Evolutionary conservation across 2,797 vertebrate genomes (phyloP), one percentile per base, ranked within the genome.

Genomic region (Hipposideros larvatus): DNA sequence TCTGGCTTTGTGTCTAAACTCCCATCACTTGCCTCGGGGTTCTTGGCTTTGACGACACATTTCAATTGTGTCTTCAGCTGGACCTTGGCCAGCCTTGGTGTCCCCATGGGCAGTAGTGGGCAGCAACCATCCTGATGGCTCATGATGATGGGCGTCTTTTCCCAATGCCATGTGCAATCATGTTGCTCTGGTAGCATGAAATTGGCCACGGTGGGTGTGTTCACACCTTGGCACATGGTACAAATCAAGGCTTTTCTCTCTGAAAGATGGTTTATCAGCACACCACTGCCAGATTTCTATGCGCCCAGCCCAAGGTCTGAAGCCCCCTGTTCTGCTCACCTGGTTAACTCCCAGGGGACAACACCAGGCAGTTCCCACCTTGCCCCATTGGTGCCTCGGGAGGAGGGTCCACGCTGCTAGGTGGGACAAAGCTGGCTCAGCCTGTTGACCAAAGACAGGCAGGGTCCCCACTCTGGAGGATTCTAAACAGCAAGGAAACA

Each of bases 21-120:
- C 55, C 68, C 8, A 0, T 73, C 0, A 11, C 22, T 21, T 28
- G 22, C 48, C 55, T 55, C 19, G 14, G 2, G 0, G 11, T 19
- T 15, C 21, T 37, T 48, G 53, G 7, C 57, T 71, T 22, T 61
- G 89, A 26, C 7, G 2, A 37, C n/a, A n/a, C 24, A 16, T 74
- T 73, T 63, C n/a, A 41, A 26, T 43, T 13, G 57, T 80, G 57
- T 80, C 63, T 80, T 14, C 41, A 34, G 73, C 24, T 53, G 87
- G n/a, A 31, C 59, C 14, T 31, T 21, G 24, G 46, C 28, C 31
- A 57, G 18, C 21, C n/a, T 71, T 73, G n/a, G 41, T n/a, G 19
- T 63, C 34, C 78, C 66, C 26, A 9, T 65, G 46, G 57, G 19
- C 68, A 41, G 55, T 41, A 68, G 13, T 41, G n/a, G 59, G 43